Evolutionary conservation across 2,888 invertebrate genomes (phyloP).

Genomic region (Ichneumon xanthorius): DNA sequence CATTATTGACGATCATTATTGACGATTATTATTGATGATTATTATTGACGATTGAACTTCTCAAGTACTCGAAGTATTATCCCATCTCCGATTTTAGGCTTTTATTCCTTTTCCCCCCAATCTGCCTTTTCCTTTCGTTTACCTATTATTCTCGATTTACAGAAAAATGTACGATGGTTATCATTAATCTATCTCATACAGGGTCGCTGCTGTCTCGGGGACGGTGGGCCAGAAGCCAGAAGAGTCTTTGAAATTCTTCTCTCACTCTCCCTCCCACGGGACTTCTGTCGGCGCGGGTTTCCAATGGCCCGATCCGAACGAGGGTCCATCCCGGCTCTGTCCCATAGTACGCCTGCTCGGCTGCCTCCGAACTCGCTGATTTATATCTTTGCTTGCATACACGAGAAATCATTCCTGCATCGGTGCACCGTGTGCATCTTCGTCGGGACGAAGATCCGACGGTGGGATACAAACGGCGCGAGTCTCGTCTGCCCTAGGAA

Average conservation of each 20-base stretch:
- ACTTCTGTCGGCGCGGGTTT: slow-evolving; percentile 17
- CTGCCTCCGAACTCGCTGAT: slow-evolving; percentile 60
- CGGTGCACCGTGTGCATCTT: slow-evolving; percentile 6
- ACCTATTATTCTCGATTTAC: not conserved
- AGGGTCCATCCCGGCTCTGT: slow-evolving; percentile 13
- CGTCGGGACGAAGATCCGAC: slow-evolving; percentile 4
- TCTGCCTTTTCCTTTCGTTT: not conserved
- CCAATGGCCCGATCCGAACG: slow-evolving; percentile 11
- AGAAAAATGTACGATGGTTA: not conserved
- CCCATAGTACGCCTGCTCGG: slow-evolving; percentile 27
- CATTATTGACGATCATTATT: too few species aligned
- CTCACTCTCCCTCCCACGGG: slow-evolving; percentile 6
- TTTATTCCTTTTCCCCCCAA: not conserved
- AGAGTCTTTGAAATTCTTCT: not conserved
- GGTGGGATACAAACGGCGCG: slow-evolving; percentile 8
- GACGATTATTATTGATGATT: too few species aligned
- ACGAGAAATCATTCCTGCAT: slow-evolving; percentile 43
- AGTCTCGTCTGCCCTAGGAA: slow-evolving; percentile 1
- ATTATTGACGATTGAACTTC: not conserved
- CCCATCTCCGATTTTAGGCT: not conserved
- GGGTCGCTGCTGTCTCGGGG: not conserved
- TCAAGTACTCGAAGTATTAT: not conserved
- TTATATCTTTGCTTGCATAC: slow-evolving; percentile 57
- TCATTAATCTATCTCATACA: slow-evolving; percentile 13
- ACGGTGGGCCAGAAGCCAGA: not conserved